A percentile compares a stretch with the other conserved stretches of the same genome.
phyloP scores from a whole-genome alignment of 2,113 vertebrate genomes.

The Caloenas nicobarica region DNA sequence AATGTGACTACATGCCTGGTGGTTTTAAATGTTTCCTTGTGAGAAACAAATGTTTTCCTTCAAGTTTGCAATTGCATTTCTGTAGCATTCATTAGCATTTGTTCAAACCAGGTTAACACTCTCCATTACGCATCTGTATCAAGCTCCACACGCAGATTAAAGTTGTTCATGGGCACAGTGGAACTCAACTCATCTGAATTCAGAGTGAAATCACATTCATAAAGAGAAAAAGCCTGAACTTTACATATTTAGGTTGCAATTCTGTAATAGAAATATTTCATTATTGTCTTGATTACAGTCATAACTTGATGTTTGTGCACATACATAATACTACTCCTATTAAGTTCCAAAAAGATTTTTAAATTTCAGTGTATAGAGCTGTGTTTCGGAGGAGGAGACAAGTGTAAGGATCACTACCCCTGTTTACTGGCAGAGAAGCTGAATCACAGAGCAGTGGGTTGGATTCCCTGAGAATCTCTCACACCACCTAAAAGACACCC shows the following conservation, averaged over 20 bases:
- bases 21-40: neutral
- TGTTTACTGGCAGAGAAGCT: neutral
- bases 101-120: neutral
- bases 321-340: neutral
- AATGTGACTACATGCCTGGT: neutral
- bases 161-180: neutral
- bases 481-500: neutral
- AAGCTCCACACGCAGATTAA: neutral
- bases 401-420: neutral
- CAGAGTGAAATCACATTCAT: neutral
- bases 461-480: neutral
- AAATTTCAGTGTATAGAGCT: neutral
- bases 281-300: neutral
- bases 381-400: neutral
- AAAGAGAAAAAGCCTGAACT: neutral
- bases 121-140: neutral
- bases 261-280: neutral
- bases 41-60: slow-evolving; percentile 23
- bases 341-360: neutral
- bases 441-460: neutral
- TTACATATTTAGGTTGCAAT: neutral
- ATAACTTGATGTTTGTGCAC: rapidly evolving
- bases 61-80: slow-evolving; percentile 11
- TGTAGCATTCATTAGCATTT: neutral
- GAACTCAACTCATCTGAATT: neutral